Base-by-base conservation (phyloP, 2,888 invertebrate genomes). In the Torymus tubicola region DNA sequence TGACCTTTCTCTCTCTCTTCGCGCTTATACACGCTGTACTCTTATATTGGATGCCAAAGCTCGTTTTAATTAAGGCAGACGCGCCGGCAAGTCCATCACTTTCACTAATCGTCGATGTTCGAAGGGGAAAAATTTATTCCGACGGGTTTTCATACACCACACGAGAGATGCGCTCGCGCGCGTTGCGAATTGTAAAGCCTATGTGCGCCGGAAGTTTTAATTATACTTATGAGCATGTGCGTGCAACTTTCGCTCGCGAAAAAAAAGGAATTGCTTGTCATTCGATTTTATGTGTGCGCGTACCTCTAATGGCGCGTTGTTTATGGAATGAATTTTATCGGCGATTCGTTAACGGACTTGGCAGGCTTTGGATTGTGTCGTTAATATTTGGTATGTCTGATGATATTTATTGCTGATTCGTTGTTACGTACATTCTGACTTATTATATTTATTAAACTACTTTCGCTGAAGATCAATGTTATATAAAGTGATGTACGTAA, bases 241-340 rank as follows among this genome's bases (percentile, higher is more conserved):
- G 63, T 42, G 63, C 58, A 63, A 70, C 77, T 77, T 77, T 77
- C 77, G 70, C 77, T 77, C 24, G 57, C 63, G 18, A 61, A 63
- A 61, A 52, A 50, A 53, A 74, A 63, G 42, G 55, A 65, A 42
- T 8, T 4, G 42, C 42, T 8, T 42, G 42, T 42, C 42, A 42
- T 42, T 42, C 42, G 42, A 42, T 42, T 42, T 42, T 42, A 42
- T 42, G 42, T n/a, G 16, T 31, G 14, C 14, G 21, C 60, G 8
- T 18, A 3, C 5, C 4, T 13, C 57, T 69, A 14, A 70, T 42
- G 10, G 24, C 57, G 14, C 16, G 8, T 50, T 16, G 24, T 58
- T 21, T 50, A 2, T 8, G 31, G 42, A 42, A 16, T 14, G 70
- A 60, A 50, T 60, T 70, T 70, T 18, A 58, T 70, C n/a, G 55